phyloP scores from a whole-genome alignment of 2,113 vertebrate genomes.

The Limanda limanda region DNA sequence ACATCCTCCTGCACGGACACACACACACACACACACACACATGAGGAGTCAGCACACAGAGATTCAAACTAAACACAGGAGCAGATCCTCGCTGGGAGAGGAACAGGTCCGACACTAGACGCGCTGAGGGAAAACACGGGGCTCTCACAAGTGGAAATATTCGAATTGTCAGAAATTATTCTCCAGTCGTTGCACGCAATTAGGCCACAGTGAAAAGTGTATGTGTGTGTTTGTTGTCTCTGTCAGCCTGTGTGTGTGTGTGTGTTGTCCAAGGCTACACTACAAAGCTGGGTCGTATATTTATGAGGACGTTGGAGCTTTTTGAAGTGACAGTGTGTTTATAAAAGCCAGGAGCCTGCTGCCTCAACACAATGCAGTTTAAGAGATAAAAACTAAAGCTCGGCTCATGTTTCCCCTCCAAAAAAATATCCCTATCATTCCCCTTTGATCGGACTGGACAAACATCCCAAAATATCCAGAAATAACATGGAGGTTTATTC shows the following conservation, averaged over 20 bases:
- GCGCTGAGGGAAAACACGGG: constrained; percentile 5
- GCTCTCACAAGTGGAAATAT: constrained; percentile 20
- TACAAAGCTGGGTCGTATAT: constrained; percentile 64
- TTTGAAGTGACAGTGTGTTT: constrained; percentile 79
- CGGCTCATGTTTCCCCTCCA: constrained; percentile 1
- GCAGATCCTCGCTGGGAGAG: neutral
- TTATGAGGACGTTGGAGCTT: constrained; percentile 61
- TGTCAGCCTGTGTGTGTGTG: neutral
- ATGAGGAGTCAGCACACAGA: constrained; percentile 32
- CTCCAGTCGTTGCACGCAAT: constrained; percentile 17
- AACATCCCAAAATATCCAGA: neutral
- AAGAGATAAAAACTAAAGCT: constrained; percentile 41
- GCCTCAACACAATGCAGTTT: constrained; percentile 19
- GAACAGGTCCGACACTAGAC: constrained; percentile 8
- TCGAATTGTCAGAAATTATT: constrained; percentile 43
- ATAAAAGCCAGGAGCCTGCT: constrained; percentile 68
- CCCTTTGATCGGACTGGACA: constrained; percentile 3
- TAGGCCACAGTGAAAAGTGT: neutral
- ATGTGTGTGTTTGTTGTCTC: neutral
- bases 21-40: constrained; percentile 1
- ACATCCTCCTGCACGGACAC: constrained; percentile 90
- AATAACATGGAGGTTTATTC: neutral
- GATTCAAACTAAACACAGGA: constrained; percentile 4
- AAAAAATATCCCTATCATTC: constrained; percentile 48
- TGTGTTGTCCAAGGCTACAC: constrained; percentile 35